Base-by-base conservation (phyloP, 2,888 invertebrate species). In the Cremastobaeus sp. region DNA sequence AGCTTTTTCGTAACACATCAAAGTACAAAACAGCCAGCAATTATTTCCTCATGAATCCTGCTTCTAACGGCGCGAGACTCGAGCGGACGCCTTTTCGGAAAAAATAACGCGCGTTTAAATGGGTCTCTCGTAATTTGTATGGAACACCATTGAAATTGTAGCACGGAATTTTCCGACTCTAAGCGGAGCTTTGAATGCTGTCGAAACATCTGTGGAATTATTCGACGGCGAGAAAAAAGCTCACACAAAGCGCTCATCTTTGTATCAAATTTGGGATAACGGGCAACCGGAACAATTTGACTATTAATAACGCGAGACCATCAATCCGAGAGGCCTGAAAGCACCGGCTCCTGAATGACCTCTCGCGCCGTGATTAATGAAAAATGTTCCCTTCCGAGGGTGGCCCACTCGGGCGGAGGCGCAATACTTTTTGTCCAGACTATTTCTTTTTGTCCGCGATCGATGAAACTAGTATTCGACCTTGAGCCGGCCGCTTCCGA, bases 381-480 rank as follows among this genome's bases (percentile, higher is more conserved):
- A 30, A 57, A 32, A 15, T 9, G 17, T 48, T 57, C 17, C 43
- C 34, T 34, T 17, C n/a, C 32, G 20, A 34, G 20, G 8, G 25
- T 37, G 17, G 30, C 15, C 35, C 34, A 15, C 32, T 54, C 28
- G 14, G 4, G 5, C 30, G 17, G 45, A 54, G 45, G 37, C 6
- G 41, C 20, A 34, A 68, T 32, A 41, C 35, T 59, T 45, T 52
- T 39, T 41, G 25, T 47, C 14, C 54, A 4, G 9, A 9, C 57
- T 18, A 9, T 50, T 9, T 48, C 41, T 25, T 25, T 25, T 25
- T 25, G 4, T 25, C 25, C 25, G 25, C 35, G 62, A 55, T 70
- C 69, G 41, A 70, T 70, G 41, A 48, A 55, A 70, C 52, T 35
- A 47, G 48, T 62, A 62, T 62, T 55, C 55, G 60, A 60, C 41